These are phyloP conservation scores for Cheilosia pagana DNA, from an alignment of 2,888 invertebrate species.

Conservation along the genomic window DNA sequence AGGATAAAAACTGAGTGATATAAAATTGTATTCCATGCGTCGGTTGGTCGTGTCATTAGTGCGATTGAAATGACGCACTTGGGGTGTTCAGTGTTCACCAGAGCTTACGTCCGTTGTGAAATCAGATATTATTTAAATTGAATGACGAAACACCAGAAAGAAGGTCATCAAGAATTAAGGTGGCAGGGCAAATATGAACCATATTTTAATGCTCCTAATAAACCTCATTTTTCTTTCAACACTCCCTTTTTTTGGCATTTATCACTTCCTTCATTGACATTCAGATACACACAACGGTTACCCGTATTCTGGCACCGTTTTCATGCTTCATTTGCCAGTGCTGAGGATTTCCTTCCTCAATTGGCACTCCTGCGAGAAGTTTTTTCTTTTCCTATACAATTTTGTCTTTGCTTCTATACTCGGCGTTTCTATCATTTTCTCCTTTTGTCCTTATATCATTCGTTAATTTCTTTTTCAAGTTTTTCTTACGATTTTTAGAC, in stretches of 20 bases:
- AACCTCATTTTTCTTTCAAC: constrained; percentile 38
- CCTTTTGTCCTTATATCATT: constrained; percentile 51
- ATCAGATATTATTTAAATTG: constrained; percentile 1
- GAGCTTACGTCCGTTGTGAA: not conserved
- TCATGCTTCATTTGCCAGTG: constrained; percentile 59
- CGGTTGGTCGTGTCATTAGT: constrained; percentile 8
- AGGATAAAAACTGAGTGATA: not conserved
- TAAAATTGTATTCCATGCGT: not conserved
- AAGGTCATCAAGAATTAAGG: constrained; percentile 13
- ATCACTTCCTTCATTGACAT: constrained; percentile 46
- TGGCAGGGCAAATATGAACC: constrained; percentile 14
- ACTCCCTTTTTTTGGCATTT: constrained; percentile 15
- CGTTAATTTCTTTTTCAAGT: constrained; percentile 62
- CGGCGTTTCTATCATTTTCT: constrained; percentile 13
- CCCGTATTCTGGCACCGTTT: constrained; percentile 36
- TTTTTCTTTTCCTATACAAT: not conserved
- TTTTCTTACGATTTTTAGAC: constrained; percentile 36
- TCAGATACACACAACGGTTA: constrained; percentile 29
- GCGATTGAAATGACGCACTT: constrained; percentile 1
- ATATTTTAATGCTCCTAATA: constrained; percentile 45
- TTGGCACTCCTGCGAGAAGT: constrained; percentile 56
- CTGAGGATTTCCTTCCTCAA: constrained; percentile 66
- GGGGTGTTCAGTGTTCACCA: not conserved
- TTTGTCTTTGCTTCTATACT: constrained; percentile 6
- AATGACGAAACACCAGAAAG: constrained; percentile 15